Evolutionary conservation across 1,140 invertebrate genomes (phyloP).

Genomic region (Caerostris darwini): DNA sequence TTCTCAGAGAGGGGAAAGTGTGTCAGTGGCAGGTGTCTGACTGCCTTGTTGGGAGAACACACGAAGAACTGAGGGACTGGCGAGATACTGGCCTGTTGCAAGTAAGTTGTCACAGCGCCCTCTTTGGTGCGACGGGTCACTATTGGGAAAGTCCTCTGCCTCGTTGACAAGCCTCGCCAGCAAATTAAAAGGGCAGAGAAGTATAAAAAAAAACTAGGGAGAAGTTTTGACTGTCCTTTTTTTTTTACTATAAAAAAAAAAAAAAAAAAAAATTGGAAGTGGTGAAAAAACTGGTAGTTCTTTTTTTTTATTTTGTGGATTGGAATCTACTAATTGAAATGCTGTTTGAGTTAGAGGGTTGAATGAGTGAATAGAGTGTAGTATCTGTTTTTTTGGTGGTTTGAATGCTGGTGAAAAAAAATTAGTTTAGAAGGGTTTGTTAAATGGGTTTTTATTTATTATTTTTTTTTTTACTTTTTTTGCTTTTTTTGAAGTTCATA

Average conservation of each 20-base stretch:
- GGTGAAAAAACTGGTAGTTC: not conserved
- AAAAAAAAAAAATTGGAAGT: not conserved
- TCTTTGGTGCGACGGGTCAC: not conserved
- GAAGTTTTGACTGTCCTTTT: not conserved
- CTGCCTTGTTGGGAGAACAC: not conserved
- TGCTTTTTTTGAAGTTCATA: no score
- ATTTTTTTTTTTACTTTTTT: no score
- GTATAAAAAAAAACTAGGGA: not conserved
- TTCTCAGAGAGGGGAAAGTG: not conserved
- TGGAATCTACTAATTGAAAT: constrained; percentile 11
- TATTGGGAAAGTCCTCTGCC: not conserved
- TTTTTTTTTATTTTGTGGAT: not conserved
- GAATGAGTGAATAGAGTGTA: not conserved
- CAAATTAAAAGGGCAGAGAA: constrained; percentile 18
- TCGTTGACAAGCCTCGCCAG: not conserved
- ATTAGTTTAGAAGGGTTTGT: no score
- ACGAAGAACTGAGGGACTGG: constrained; percentile 32
- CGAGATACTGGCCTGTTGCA: constrained; percentile 53
- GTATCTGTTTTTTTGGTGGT: no score
- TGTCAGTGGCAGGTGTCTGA: constrained; percentile 5
- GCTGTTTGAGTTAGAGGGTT: not conserved
- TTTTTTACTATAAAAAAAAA: no score
- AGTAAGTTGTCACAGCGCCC: constrained; percentile 72
- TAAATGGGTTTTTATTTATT: no score
- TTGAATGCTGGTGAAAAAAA: no score